A percentile compares a stretch with the other conserved stretches of the same genome.
These are phyloP conservation scores for Sorex araneus DNA, from an alignment of 2,113 vertebrate genomes.

Conservation along the genomic window DNA sequence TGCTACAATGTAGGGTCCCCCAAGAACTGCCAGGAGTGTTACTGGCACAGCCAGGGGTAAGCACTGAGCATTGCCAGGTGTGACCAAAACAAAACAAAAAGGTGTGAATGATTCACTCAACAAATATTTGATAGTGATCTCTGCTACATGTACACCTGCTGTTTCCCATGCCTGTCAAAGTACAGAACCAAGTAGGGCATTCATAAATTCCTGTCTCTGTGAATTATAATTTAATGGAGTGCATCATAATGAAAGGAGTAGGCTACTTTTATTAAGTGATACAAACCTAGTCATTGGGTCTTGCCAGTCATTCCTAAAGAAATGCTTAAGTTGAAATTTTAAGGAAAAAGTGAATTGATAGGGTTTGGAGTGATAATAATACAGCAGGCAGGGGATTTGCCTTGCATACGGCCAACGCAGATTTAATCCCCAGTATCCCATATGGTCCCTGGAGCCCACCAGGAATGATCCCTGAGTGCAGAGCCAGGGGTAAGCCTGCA, in stretches of 20 bases:
- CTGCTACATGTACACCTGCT: not conserved
- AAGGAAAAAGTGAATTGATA: not conserved
- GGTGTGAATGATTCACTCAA: not conserved
- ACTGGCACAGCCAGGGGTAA: too few relatives aligned
- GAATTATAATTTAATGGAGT: slow-evolving; percentile 6
- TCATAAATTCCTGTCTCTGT: not conserved
- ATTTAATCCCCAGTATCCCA: too few relatives aligned
- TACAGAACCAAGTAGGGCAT: not conserved
- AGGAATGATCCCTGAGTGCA: too few relatives aligned
- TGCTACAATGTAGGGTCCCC: too few relatives aligned
- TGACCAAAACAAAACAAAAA: not conserved
- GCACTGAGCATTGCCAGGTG: too few relatives aligned
- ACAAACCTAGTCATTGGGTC: not conserved
- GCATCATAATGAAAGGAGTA: slow-evolving; percentile 5
- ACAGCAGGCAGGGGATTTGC: too few relatives aligned
- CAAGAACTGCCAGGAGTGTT: too few relatives aligned
- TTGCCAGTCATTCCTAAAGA: slow-evolving; percentile 22
- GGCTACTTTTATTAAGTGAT: not conserved
- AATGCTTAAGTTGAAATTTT: not conserved
- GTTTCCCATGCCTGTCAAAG: not conserved
- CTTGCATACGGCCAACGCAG: too few relatives aligned
- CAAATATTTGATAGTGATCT: slow-evolving; percentile 14
- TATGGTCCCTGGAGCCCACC: too few relatives aligned
- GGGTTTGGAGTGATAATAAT: too few relatives aligned
- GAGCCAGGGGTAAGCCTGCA: too few relatives aligned